These are phyloP conservation scores for Nipponia nippon DNA, from an alignment of 2,113 vertebrate genomes.

Conservation along the genomic window DNA sequence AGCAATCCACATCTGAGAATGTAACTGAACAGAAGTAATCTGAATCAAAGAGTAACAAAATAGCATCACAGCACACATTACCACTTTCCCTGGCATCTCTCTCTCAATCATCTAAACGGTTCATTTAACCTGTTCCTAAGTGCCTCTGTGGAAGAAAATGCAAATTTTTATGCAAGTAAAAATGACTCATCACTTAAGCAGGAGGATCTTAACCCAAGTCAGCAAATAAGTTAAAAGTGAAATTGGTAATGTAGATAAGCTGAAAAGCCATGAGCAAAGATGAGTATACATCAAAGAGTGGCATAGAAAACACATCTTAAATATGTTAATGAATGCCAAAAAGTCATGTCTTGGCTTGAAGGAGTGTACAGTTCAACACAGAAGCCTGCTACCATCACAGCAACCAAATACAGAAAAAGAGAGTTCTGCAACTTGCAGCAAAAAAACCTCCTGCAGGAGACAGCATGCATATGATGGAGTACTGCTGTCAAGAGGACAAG, in stretches of 20 bases:
- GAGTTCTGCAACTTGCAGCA: neutral
- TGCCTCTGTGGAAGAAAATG: neutral
- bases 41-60: neutral
- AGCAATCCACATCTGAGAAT: neutral
- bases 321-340: neutral
- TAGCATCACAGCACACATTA: neutral
- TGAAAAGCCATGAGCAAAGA: neutral
- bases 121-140: conserved; percentile 37
- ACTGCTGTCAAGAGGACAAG: neutral
- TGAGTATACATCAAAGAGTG: neutral
- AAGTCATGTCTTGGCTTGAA: neutral
- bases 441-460: neutral
- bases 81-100: neutral
- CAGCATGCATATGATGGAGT: rapidly evolving
- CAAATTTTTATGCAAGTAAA: neutral
- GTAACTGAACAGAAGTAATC: neutral
- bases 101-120: neutral
- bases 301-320: neutral
- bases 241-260: neutral
- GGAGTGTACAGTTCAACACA: neutral
- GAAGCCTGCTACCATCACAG: neutral
- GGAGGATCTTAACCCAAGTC: neutral
- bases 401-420: neutral
- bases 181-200: conserved; percentile 34
- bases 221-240: conserved; percentile 17